Base-by-base conservation (phyloP, 1,140 invertebrate species). In the Subanguina moxae region DNA sequence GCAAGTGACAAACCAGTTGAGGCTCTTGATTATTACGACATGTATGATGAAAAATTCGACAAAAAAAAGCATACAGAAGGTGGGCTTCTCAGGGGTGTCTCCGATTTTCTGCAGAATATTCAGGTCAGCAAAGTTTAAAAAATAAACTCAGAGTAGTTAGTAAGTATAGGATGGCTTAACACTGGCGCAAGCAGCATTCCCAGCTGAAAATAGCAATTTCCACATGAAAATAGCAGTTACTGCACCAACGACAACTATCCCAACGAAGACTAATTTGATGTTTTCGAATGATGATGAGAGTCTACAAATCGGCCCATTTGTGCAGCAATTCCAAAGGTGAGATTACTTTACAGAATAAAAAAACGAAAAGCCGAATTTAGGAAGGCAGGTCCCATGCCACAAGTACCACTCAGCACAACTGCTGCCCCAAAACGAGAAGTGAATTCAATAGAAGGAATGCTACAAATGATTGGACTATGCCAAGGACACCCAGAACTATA, bases 31-130 rank as follows among this genome's bases (percentile, higher is more conserved):
- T 76, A 76, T 48, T 76, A 76, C 30, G 74, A 76, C 61, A 62
- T 76, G 68, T 75, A 78, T 56, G 76, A 78, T 45, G 74, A 76
- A n/a, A 78, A 76, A 48, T 76, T 76, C 27, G 76, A 76, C 52
- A 77, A 78, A 43, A 66, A 74, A 28, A 76, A 75, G 38, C 74
- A 76, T 42, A 65, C 65, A 5, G 75, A 75, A 46, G 64, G 62
- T 23, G 48, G 56, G 3, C 19, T 78, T 19, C 25, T 76, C 11
- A 21, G 46, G 7, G 74, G 76, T 23, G 64, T 76, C 19, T 58
- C 52, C 13, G 74, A 76, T 42, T 76, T 76, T 27, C 25, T 76
- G 28, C 70, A 76, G 57, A 76, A 77, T 28, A 56, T 76, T 17
- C 74, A 77, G 57, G 70, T 71, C 57, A 67, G 17, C 27, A 19